These are phyloP conservation scores for Ennomos quercinarius DNA, from an alignment of 2,888 invertebrate species.

Conservation along the genomic window DNA sequence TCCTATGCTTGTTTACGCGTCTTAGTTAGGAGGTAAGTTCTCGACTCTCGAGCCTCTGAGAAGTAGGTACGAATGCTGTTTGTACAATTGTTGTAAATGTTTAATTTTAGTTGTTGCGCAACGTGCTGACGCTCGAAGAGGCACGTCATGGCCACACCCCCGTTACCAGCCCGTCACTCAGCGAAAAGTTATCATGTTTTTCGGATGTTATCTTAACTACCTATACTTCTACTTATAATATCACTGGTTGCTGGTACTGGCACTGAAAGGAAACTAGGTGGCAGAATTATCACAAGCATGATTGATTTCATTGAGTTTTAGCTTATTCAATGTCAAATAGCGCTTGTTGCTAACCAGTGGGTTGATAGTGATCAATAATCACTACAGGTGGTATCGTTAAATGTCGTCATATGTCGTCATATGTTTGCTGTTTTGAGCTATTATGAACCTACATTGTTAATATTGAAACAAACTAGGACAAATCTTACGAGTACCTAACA, in stretches of 20 bases:
- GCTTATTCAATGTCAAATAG: not conserved
- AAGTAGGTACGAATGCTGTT: slow-evolving; percentile 27
- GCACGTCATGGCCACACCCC: slow-evolving; percentile 76
- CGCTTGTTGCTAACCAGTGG: slow-evolving; percentile 18
- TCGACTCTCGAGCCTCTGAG: slow-evolving; percentile 31
- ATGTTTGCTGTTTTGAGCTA: not conserved
- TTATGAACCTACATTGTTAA: no score
- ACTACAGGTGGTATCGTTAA: slow-evolving; percentile 2
- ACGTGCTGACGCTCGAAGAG: slow-evolving; percentile 51
- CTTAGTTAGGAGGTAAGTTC: slow-evolving; percentile 19
- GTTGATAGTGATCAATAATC: no score
- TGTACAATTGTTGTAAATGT: slow-evolving; percentile 29
- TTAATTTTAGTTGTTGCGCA: slow-evolving; percentile 55
- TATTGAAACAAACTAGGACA: no score
- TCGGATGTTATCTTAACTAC: slow-evolving; percentile 37
- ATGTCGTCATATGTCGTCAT: not conserved
- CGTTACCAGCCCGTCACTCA: slow-evolving; percentile 55
- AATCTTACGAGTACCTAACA: no score
- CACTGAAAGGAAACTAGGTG: slow-evolving; percentile 10
- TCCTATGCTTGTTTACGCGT: slow-evolving; percentile 22
- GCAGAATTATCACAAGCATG: slow-evolving; percentile 30
- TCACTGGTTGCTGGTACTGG: slow-evolving; percentile 1
- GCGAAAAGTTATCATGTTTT: slow-evolving; percentile 48
- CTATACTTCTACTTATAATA: slow-evolving; percentile 25
- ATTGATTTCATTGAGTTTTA: slow-evolving; percentile 31